These are phyloP conservation scores for Smithornis capensis DNA, from an alignment of 2,113 vertebrate genomes.

Conservation along the genomic window DNA sequence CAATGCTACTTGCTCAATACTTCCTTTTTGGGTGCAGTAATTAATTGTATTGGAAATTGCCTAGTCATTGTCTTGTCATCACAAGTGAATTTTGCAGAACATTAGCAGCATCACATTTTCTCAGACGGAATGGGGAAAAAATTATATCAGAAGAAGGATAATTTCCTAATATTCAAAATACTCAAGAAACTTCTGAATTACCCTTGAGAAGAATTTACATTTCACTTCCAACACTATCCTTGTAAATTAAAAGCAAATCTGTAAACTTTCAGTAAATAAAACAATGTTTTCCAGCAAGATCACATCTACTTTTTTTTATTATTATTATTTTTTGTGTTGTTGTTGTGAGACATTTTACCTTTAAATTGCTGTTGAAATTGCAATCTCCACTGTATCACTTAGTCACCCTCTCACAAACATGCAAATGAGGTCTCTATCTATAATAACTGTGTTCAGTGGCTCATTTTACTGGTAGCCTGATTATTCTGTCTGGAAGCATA, in stretches of 20 bases:
- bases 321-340: background rate
- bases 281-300: background rate
- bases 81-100: background rate
- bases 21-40: conserved; percentile 31
- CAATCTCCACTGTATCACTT: background rate
- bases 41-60: conserved; percentile 52
- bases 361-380: background rate
- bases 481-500: conserved; percentile 7
- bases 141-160: background rate
- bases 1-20: background rate
- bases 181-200: background rate
- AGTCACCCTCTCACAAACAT: background rate
- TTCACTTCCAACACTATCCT: background rate
- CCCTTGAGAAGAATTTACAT: background rate
- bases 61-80: background rate
- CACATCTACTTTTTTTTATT: background rate
- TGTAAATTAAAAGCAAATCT: background rate
- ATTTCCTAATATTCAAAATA: background rate
- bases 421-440: background rate
- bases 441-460: background rate
- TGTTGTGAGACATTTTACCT: background rate
- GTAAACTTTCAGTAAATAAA: conserved; percentile 9
- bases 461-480: background rate
- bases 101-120: background rate
- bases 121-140: background rate